Evolutionary conservation across 2,113 vertebrate genomes (phyloP).

Genomic region (Atractosteus spatula): DNA sequence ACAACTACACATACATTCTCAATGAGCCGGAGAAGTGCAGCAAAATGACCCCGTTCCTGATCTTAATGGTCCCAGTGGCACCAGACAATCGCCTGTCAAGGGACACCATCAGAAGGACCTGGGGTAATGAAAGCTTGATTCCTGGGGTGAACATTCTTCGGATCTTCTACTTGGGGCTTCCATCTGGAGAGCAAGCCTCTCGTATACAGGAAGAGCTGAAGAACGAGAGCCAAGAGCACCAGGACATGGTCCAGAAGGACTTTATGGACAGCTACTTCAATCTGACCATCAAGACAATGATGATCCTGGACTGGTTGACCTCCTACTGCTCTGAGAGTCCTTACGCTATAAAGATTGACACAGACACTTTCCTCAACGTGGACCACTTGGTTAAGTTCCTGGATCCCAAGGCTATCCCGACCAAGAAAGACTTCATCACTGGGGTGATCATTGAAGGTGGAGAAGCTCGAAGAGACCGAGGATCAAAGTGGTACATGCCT

Average conservation of each 20-base stretch:
- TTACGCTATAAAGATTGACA: conserved; percentile 73
- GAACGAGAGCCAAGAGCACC: conserved; percentile 51
- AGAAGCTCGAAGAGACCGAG: conserved; percentile 33
- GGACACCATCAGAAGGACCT: conserved; percentile 36
- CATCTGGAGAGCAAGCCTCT: neutral
- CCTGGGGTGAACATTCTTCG: conserved; percentile 32
- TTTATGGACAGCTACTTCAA: conserved; percentile 76
- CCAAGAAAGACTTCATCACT: conserved; percentile 32
- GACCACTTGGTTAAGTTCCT: conserved; percentile 42
- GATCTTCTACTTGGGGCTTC: conserved; percentile 61
- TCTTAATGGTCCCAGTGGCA: conserved; percentile 58
- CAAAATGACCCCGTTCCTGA: conserved; percentile 53
- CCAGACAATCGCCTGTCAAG: conserved; percentile 34
- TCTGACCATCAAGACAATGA: conserved; percentile 75
- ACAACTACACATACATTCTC: conserved; percentile 58
- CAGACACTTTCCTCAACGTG: conserved; percentile 72
- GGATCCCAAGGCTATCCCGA: conserved; percentile 8
- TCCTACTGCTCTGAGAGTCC: conserved; percentile 54
- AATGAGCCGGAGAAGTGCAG: conserved; percentile 54
- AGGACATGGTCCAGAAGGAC: conserved; percentile 72
- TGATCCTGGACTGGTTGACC: conserved; percentile 78
- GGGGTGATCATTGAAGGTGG: conserved; percentile 50
- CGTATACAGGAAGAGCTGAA: conserved; percentile 27
- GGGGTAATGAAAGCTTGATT: conserved; percentile 43
- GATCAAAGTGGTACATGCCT: conserved; percentile 67